Percentiles rank a stretch among this genome's conserved stretches.
phyloP scores from a whole-genome alignment of 2,888 invertebrate genomes.

The Deladenus siricidicola region DNA sequence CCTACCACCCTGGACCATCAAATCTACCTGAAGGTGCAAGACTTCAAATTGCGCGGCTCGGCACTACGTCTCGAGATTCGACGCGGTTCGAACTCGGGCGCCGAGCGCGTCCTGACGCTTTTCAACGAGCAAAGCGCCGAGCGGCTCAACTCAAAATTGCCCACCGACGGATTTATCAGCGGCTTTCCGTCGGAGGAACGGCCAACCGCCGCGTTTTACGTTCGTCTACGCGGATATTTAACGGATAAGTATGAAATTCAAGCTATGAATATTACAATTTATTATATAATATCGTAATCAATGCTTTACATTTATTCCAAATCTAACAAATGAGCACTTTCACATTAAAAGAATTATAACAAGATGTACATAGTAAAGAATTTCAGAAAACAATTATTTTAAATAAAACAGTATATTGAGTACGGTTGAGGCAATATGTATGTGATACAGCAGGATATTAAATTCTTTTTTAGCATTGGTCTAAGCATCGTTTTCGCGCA shows the following conservation, averaged over 20 bases:
- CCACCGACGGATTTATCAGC: conserved; percentile 20
- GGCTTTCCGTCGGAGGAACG: not conserved
- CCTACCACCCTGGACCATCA: conserved; percentile 23
- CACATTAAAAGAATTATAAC: too few relatives aligned
- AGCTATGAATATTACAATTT: not conserved
- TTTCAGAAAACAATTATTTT: too few relatives aligned
- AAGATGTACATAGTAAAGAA: too few relatives aligned
- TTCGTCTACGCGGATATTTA: conserved; percentile 65
- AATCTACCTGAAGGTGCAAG: conserved; percentile 34
- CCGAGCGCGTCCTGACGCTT: conserved; percentile 57
- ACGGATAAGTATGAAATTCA: conserved; percentile 53
- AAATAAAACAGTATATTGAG: too few relatives aligned
- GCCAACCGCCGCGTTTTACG: conserved; percentile 61
- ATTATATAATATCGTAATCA: not conserved
- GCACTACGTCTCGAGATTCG: conserved; percentile 59
- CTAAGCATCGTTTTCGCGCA: conserved; percentile 65
- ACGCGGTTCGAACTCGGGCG: conserved; percentile 65
- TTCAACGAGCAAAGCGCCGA: conserved; percentile 24
- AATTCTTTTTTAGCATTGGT: conserved; percentile 53
- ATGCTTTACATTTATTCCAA: not conserved
- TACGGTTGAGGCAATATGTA: too few relatives aligned
- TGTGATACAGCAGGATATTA: too few relatives aligned
- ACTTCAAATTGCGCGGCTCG: conserved; percentile 31
- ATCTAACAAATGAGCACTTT: not conserved
- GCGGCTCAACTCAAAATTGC: conserved; percentile 30